Conservation (phyloP, 2,113 vertebrate genomes). For the Cisticola juncidis region DNA sequence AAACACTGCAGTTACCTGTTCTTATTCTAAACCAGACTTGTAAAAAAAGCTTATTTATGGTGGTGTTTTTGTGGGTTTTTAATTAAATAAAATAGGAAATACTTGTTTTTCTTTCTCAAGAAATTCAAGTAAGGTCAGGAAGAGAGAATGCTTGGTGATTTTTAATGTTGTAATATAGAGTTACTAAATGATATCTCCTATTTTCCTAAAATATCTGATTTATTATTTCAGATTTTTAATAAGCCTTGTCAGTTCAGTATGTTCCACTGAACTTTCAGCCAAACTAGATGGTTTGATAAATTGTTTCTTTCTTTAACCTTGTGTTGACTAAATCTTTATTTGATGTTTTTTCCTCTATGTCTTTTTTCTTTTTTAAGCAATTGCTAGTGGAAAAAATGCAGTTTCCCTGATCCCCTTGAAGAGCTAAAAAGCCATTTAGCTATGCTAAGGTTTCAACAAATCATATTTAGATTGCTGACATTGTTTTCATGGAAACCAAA, state of each 20-base stretch:
- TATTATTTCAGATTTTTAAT: background rate
- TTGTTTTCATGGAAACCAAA: conserved; percentile 61
- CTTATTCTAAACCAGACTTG: background rate
- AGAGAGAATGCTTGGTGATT: background rate
- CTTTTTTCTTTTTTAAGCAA: background rate
- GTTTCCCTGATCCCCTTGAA: background rate
- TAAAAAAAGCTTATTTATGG: background rate
- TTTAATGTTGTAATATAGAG: background rate
- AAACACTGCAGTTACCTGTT: background rate
- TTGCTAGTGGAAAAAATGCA: background rate
- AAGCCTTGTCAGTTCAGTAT: background rate
- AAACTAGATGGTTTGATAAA: background rate
- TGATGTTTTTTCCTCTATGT: background rate
- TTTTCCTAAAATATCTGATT: background rate
- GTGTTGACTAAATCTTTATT: background rate
- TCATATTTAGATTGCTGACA: conserved; percentile 26
- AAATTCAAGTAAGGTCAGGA: background rate
- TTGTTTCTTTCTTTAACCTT: background rate
- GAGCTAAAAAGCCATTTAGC: background rate
- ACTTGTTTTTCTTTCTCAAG: background rate
- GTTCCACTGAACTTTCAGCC: background rate
- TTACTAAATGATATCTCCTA: background rate
- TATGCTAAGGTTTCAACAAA: conserved; percentile 8
- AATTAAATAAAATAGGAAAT: background rate
- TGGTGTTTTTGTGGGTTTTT: background rate